Evolutionary conservation across 2,797 vertebrate species (phyloP).

Genomic region (Xyrichtys novacula): DNA sequence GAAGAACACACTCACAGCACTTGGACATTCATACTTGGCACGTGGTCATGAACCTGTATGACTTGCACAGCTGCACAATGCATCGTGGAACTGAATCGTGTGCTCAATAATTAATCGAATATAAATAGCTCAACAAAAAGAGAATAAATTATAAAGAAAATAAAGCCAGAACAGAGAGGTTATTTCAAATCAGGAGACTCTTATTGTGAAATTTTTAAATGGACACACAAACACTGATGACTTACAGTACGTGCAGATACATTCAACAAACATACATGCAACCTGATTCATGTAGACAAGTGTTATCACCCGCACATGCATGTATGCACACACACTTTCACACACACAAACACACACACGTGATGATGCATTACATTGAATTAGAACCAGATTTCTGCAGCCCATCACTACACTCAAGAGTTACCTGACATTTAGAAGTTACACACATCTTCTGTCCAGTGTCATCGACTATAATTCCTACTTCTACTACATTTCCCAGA

Average conservation of each 20-base stretch:
- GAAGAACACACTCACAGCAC: constrained; percentile 27
- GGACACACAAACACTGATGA: constrained; percentile 15
- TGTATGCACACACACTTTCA: constrained; percentile 39
- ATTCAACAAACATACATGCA: constrained; percentile 71
- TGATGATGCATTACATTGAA: constrained; percentile 25
- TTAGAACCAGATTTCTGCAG: constrained; percentile 32
- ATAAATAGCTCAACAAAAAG: constrained; percentile 49
- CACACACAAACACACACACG: constrained; percentile 4
- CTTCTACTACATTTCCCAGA: constrained; percentile 62
- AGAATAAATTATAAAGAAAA: constrained; percentile 48
- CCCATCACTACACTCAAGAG: constrained; percentile 11
- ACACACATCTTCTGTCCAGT: constrained; percentile 42
- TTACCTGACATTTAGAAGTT: constrained; percentile 48
- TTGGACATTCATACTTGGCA: constrained; percentile 37
- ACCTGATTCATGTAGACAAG: constrained; percentile 59
- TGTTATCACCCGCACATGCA: constrained; percentile 44
- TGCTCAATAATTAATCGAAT: constrained; percentile 4
- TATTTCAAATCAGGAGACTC: constrained; percentile 22
- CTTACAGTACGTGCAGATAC: constrained; percentile 61
- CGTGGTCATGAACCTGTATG: constrained; percentile 9
- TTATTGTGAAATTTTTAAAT: constrained; percentile 41
- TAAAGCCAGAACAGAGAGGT: background rate
- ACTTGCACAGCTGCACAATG: constrained; percentile 21
- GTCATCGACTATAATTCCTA: constrained; percentile 40
- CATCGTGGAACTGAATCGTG: constrained; percentile 9